These are phyloP conservation scores for Neodiprion virginianus DNA, from an alignment of 1,140 invertebrate genomes.

Conservation along the genomic window DNA sequence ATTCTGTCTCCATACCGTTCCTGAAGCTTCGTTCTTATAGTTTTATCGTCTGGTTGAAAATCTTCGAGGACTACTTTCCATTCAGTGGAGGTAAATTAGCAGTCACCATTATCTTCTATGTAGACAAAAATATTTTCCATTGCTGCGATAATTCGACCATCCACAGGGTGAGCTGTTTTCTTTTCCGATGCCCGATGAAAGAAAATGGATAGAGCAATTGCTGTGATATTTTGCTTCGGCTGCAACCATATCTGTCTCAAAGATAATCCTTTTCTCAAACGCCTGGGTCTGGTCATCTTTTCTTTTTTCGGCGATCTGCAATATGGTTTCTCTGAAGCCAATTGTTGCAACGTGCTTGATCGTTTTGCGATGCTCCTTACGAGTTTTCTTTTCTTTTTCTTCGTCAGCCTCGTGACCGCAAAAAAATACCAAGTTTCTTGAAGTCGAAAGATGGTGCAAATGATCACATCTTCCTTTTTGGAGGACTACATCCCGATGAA, in stretches of 20 bases:
- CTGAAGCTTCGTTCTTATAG: conserved; percentile 46
- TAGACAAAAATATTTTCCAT: conserved; percentile 20
- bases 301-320: not conserved
- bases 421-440: conserved; percentile 45
- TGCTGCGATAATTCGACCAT: conserved; percentile 14
- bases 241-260: not conserved
- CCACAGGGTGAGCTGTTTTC: conserved; percentile 1
- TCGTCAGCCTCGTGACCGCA: conserved; percentile 30
- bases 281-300: not conserved
- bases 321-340: not conserved
- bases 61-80: conserved; percentile 43
- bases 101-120: conserved; percentile 16
- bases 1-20: conserved; percentile 46
- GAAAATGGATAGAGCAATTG: not conserved
- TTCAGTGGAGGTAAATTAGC: conserved; percentile 34
- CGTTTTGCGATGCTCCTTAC: not conserved
- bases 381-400: not conserved
- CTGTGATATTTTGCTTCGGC: conserved; percentile 4
- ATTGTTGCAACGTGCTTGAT: not conserved
- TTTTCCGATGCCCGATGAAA: not conserved
- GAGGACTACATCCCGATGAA: conserved; percentile 3
- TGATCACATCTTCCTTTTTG: not conserved
- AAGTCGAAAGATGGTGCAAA: conserved; percentile 40
- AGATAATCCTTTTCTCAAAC: not conserved
- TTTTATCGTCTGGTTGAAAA: conserved; percentile 46